Evolutionary conservation across 1,140 invertebrate species (phyloP), one percentile per base, ranked within the genome.

Genomic region (Solenopsis invicta): DNA sequence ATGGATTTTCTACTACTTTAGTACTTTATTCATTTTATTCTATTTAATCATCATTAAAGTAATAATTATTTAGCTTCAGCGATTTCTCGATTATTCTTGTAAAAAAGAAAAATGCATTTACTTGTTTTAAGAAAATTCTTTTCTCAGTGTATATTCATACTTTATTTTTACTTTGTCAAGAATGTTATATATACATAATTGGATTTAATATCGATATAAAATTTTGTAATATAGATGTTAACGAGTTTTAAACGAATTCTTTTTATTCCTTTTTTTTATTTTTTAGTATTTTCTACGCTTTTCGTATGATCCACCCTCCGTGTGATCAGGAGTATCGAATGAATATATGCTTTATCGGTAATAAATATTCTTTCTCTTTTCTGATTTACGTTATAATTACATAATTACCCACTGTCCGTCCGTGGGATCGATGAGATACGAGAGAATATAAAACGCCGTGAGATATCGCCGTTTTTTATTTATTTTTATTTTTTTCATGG

Each of bases 351-450:
- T 34, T 13, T 4, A 66, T 8, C 10, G 18, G 12, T 29, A 21
- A 6, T 52, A 52, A 52, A 64, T 78, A 52, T 78, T 52, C 13
- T 52, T 12, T 34, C 45, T 50, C 45, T 66, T 16, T n/a, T 21
- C 34, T 66, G 59, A 50, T 78, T 78, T 78, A 77, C 59, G 75
- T 48, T 77, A 48, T 78, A 78, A 50, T 52, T 66, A 66, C 76
- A 52, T 78, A 78, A 78, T 78, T 78, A 12, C 29, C 16, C 29
- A 48, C 45, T 6, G 75, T 50, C 5, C 13, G 18, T n/a, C 56
- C 72, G 16, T 59, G 74, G 16, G 41, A 62, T 62, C 21, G 56
- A 8, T 48, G 13, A 52, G 4, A 8, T 41, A 41, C 41, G 41
- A 6, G 41, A 76, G 37, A 76, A 52, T 66, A 66, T 78, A 66